A percentile compares a stretch with the other conserved stretches of the same genome.
These are phyloP conservation scores for Lordiphosa collinella DNA, from an alignment of 1,140 invertebrate species.

Conservation along the genomic window DNA sequence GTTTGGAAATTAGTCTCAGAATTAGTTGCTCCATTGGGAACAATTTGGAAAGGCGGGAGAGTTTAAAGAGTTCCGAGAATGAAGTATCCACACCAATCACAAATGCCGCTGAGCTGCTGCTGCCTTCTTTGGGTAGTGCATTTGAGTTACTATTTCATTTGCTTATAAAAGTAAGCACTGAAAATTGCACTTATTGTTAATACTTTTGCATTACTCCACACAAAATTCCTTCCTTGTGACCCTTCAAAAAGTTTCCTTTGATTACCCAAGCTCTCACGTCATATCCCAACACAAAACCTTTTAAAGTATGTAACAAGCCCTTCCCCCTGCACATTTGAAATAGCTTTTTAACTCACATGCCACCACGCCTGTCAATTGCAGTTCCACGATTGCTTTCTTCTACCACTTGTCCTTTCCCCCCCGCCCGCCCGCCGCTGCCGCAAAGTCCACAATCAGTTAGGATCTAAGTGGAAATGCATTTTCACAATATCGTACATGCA, in stretches of 20 bases:
- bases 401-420: neutral
- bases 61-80: neutral
- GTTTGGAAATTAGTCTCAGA: conserved; percentile 30
- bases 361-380: conserved; percentile 55
- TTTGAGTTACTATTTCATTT: too few relatives aligned
- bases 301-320: conserved; percentile 28
- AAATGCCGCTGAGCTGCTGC: neutral
- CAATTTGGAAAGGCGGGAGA: conserved; percentile 16
- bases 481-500: conserved; percentile 67
- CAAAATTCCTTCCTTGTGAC: too few relatives aligned
- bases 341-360: conserved; percentile 51
- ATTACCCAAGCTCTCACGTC: neutral
- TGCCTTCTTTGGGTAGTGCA: too few relatives aligned
- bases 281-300: neutral
- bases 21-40: conserved; percentile 44
- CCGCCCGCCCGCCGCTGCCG: neutral
- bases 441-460: conserved; percentile 51
- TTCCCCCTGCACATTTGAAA: conserved; percentile 6
- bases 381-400: too few relatives aligned
- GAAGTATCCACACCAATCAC: too few relatives aligned
- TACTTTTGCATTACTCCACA: too few relatives aligned
- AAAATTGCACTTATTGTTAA: neutral
- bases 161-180: too few relatives aligned
- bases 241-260: neutral
- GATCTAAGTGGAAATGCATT: conserved; percentile 76